phyloP scores from a whole-genome alignment of 2,113 vertebrate species.

The Beaufortia kweichowensis region DNA sequence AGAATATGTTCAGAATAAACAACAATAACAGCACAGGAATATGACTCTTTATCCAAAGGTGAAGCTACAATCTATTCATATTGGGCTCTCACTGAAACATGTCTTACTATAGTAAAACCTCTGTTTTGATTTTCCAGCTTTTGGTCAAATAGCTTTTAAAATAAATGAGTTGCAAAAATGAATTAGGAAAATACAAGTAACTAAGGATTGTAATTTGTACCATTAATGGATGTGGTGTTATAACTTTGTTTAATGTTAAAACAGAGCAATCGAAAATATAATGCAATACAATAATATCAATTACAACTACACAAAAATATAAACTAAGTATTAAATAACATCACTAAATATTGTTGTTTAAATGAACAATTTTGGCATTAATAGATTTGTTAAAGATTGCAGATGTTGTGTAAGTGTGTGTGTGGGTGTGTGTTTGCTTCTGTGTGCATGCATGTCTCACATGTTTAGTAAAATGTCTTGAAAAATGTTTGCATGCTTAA shows the following conservation, averaged over 20 bases:
- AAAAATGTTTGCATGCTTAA: not conserved
- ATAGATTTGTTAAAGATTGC: not conserved
- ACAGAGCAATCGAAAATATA: not conserved
- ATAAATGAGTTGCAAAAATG: not conserved
- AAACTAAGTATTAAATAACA: not conserved
- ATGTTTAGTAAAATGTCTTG: not conserved
- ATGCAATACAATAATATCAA: not conserved
- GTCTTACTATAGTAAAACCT: not conserved
- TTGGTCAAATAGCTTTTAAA: not conserved
- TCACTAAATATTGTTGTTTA: not conserved
- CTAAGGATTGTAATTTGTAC: not conserved
- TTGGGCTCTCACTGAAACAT: not conserved
- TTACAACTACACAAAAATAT: not conserved
- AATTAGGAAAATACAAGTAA: no score
- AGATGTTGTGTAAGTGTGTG: slow-evolving; percentile 19
- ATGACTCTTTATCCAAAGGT: not conserved
- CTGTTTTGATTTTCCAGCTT: not conserved
- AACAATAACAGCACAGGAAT: not conserved
- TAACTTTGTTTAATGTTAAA: not conserved
- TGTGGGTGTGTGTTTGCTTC: not conserved
- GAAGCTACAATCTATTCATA: not conserved
- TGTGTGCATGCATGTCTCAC: not conserved
- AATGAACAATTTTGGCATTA: not conserved
- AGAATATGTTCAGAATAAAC: not conserved
- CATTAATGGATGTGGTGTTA: not conserved